Evolutionary conservation across 1,140 invertebrate species (phyloP).

Genomic region (Pentalonia nigronervosa): DNA sequence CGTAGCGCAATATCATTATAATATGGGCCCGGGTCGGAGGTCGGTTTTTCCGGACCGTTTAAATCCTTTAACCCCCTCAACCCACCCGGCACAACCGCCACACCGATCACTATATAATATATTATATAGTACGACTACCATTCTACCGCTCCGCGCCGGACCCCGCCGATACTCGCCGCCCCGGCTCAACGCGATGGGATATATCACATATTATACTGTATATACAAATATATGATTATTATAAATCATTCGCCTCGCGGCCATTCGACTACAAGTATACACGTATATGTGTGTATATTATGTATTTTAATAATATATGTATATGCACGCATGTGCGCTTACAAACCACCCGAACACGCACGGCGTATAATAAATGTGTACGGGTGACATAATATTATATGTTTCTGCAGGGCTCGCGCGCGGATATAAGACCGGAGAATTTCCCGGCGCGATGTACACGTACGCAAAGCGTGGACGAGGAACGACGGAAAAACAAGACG

Average conservation of each 20-base stretch:
- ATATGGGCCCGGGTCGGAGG: not conserved
- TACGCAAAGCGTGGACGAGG: not conserved
- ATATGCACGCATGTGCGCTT: not conserved
- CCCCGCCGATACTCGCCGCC: not conserved
- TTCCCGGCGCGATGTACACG: not conserved
- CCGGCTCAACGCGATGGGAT: not conserved
- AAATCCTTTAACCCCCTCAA: constrained; percentile 11
- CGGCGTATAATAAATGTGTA: not conserved
- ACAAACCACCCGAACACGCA: not conserved
- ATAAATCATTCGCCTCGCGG: constrained; percentile 26
- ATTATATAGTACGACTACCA: not conserved
- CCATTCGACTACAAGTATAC: not conserved
- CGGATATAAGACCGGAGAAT: not conserved
- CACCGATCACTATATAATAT: not conserved
- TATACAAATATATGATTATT: not conserved
- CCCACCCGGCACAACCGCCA: no score
- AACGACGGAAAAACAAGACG: not conserved
- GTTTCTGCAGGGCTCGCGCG: not conserved
- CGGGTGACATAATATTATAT: not conserved
- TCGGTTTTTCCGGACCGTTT: constrained; percentile 51
- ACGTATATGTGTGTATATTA: not conserved
- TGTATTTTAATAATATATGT: not conserved
- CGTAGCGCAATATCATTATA: not conserved
- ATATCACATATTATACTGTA: not conserved
- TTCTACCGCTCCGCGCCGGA: not conserved